Percentiles rank a stretch among this genome's conserved stretches.
These are phyloP conservation scores for Sitta carolinensis DNA, from an alignment of 2,797 vertebrate species.

Conservation along the genomic window DNA sequence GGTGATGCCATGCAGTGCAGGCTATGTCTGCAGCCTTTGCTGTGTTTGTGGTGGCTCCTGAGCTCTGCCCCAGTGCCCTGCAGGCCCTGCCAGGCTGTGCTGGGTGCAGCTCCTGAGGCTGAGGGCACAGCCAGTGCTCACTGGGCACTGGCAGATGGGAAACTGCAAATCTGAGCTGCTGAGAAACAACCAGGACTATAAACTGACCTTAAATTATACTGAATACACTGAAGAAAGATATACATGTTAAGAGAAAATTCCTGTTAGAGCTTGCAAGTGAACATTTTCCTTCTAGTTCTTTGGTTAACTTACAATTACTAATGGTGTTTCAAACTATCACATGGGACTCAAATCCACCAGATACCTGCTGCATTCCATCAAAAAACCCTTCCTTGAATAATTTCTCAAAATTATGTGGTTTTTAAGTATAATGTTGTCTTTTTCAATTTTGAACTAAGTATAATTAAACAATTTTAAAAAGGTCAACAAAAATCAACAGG, in stretches of 20 bases:
- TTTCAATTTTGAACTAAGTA: neutral
- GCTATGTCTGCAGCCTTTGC: neutral
- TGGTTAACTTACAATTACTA: neutral
- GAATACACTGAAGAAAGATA: neutral
- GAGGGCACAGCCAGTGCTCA: neutral
- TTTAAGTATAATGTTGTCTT: neutral
- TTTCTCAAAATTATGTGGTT: neutral
- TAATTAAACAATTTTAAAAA: neutral
- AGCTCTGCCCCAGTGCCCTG: neutral
- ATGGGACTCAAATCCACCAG: neutral
- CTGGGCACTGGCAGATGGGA: neutral
- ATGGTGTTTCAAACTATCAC: neutral
- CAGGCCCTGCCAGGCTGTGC: no score
- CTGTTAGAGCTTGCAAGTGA: neutral
- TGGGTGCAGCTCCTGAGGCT: neutral
- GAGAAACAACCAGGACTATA: neutral
- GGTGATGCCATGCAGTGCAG: fast-evolving
- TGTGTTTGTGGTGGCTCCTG: neutral
- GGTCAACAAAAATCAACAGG: neutral
- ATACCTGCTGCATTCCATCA: neutral
- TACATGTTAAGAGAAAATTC: neutral
- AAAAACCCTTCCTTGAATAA: neutral
- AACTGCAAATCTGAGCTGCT: neutral
- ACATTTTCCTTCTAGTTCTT: neutral
- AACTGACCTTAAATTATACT: neutral